These are phyloP conservation scores for Calypte anna DNA, from an alignment of 2,113 vertebrate genomes.

Conservation along the genomic window DNA sequence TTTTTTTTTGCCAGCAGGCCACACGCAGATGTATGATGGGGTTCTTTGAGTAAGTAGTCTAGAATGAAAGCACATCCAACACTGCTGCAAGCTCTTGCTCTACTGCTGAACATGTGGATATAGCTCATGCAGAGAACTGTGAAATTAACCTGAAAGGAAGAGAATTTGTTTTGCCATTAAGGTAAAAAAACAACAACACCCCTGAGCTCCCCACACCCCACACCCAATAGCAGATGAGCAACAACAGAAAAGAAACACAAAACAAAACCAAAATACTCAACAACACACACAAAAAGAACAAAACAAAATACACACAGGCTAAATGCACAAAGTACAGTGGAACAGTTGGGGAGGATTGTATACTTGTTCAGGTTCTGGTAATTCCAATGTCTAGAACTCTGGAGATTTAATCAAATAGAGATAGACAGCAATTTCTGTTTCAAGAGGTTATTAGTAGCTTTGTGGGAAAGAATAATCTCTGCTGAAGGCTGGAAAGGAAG, in stretches of 20 bases:
- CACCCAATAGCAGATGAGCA: not conserved
- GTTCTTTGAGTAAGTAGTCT: not conserved
- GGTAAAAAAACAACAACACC: not conserved
- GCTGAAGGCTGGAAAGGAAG: not conserved
- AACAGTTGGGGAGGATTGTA: not conserved
- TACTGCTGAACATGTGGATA: rapidly evolving
- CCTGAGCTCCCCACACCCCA: rapidly evolving
- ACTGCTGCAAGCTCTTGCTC: not conserved
- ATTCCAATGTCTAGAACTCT: not conserved
- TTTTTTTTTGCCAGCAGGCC: not conserved
- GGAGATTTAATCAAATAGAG: not conserved
- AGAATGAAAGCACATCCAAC: not conserved
- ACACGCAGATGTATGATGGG: not conserved
- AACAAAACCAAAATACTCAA: not conserved
- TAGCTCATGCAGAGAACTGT: not conserved
- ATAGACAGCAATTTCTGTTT: not conserved
- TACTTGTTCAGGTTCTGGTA: rapidly evolving
- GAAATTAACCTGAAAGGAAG: not conserved
- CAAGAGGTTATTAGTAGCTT: not conserved
- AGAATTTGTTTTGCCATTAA: not conserved
- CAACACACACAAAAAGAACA: too few species aligned
- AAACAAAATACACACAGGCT: not conserved
- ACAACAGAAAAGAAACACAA: rapidly evolving
- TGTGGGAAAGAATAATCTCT: not conserved
- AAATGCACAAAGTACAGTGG: not conserved